Evolutionary conservation across 1,140 invertebrate species (phyloP), one percentile per base, ranked within the genome.

Genomic region (Hetaerina americana): DNA sequence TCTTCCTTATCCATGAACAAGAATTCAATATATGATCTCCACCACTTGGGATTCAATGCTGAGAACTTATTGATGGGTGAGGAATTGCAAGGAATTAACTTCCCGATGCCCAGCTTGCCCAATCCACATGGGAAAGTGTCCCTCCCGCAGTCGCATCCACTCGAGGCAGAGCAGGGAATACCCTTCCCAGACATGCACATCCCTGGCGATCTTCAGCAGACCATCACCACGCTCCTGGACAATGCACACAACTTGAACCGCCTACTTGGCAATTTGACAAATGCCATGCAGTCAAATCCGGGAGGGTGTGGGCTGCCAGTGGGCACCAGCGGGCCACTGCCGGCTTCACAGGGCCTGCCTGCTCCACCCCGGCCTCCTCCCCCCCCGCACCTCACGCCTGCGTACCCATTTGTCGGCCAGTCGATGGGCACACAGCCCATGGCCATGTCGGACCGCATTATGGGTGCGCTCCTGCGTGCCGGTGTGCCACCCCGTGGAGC

Each of bases 211-310:
- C 68, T 80, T 27, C 78, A 80, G 72, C 77, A 78, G 66, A 78
- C 79, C 10, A 74, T 82, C 28, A 78, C 74, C 66, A 78, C 77
- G 18, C 69, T 81, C 6, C 72, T 81, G 26, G 79, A 72, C 67
- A 80, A 80, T 74, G 77, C 80, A 15, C 78, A 79, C 49, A 79
- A 76, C 72, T 74, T 81, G 68, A 76, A 77, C 28, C 78, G 80
- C 71, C 73, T 81, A 6, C 73, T 81, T 27, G 77, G 78, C 1
- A 72, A 73, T 26, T 70, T 76, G 15, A 72, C 74, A 18, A 72
- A 72, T 27, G 71, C 73, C 1, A 70, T 73, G 6, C 74, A 76
- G 70, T 69, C 71, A 25, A 73, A 70, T 66, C 71, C 67, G 26
- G 49, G 27, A 31, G 66, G 70, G 66, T 70, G 26, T 25, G 26